These are phyloP conservation scores for Lucifuga dentata DNA, from an alignment of 2,113 vertebrate genomes.

Conservation along the genomic window DNA sequence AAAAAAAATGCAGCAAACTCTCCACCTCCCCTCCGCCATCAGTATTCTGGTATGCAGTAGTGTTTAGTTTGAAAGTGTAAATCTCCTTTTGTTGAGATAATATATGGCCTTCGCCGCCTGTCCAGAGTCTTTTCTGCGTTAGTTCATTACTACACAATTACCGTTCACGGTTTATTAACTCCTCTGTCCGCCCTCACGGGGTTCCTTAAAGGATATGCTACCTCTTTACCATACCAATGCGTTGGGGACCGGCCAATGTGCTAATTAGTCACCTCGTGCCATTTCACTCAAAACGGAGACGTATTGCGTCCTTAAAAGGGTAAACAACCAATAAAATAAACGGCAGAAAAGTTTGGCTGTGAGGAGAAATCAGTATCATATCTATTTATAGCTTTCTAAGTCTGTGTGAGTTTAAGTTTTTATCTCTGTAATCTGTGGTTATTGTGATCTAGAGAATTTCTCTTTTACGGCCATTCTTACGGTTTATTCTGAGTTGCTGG, in stretches of 20 bases:
- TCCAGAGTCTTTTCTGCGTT: slow-evolving; percentile 97
- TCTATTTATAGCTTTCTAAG: background rate
- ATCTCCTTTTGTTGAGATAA: slow-evolving; percentile 96
- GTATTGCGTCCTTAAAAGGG: slow-evolving; percentile 52
- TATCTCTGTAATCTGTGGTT: background rate
- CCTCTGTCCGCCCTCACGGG: slow-evolving; percentile 89
- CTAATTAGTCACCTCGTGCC: slow-evolving; percentile 97
- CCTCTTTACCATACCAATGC: slow-evolving; percentile 95
- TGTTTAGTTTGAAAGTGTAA: slow-evolving; percentile 99
- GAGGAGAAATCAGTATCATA: slow-evolving; percentile 8
- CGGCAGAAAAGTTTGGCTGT: slow-evolving; percentile 6
- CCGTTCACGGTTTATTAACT: slow-evolving; percentile 99
- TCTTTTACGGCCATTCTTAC: background rate
- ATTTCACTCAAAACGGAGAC: slow-evolving; percentile 83
- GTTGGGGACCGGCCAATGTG: slow-evolving; percentile 90
- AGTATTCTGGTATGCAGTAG: slow-evolving; percentile 96
- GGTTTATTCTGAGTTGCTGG: background rate
- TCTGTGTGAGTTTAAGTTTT: background rate
- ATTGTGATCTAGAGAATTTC: background rate
- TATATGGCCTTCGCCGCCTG: slow-evolving; percentile 99
- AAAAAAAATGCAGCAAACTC: slow-evolving; percentile 67
- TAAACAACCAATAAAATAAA: slow-evolving; percentile 51
- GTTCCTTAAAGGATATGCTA: slow-evolving; percentile 87
- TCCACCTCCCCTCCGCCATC: slow-evolving; percentile 77
- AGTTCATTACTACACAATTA: slow-evolving; percentile 99